phyloP scores from a whole-genome alignment of 2,113 vertebrate genomes.

The Perca fluviatilis region DNA sequence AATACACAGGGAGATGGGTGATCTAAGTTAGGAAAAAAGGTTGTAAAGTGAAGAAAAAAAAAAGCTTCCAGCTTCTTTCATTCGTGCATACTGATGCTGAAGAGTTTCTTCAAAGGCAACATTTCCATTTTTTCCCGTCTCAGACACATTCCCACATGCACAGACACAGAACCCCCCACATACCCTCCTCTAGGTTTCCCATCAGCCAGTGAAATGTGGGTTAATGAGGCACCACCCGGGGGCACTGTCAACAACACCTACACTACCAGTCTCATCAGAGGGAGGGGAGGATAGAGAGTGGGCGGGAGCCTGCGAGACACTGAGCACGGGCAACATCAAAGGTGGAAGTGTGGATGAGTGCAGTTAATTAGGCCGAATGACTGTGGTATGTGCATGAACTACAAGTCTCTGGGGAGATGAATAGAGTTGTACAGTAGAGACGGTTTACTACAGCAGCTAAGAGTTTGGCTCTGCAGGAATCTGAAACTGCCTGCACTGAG shows the following conservation, averaged over 20 bases:
- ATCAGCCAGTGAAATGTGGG: conserved; percentile 69
- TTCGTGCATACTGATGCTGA: conserved; percentile 2
- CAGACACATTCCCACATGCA: conserved; percentile 27
- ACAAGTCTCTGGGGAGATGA: conserved; percentile 25
- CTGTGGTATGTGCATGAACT: conserved; percentile 15
- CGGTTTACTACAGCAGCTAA: conserved; percentile 25
- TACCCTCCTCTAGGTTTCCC: conserved; percentile 15
- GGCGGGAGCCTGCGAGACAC: conserved; percentile 32
- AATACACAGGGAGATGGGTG: not conserved
- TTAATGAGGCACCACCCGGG: conserved; percentile 76
- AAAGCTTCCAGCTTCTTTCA: conserved; percentile 3
- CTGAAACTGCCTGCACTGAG: not conserved
- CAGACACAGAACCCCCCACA: not conserved
- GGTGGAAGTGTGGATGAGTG: conserved; percentile 40
- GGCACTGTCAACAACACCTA: conserved; percentile 61
- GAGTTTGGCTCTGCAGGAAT: not conserved
- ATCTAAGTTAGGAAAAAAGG: conserved; percentile 14
- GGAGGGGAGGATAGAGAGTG: conserved; percentile 21
- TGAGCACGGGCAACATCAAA: conserved; percentile 62
- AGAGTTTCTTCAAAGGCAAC: conserved; percentile 46
- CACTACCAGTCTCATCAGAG: conserved; percentile 39
- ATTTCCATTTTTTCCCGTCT: conserved; percentile 36
- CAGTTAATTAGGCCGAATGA: conserved; percentile 59
- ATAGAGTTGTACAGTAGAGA: conserved; percentile 32
- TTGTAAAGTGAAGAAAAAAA: conserved; percentile 23